Evolutionary conservation across 30 jellyfish, hydroid and myxozoan species (phyloP).

Genomic region (Cassiopea andromeda): DNA sequence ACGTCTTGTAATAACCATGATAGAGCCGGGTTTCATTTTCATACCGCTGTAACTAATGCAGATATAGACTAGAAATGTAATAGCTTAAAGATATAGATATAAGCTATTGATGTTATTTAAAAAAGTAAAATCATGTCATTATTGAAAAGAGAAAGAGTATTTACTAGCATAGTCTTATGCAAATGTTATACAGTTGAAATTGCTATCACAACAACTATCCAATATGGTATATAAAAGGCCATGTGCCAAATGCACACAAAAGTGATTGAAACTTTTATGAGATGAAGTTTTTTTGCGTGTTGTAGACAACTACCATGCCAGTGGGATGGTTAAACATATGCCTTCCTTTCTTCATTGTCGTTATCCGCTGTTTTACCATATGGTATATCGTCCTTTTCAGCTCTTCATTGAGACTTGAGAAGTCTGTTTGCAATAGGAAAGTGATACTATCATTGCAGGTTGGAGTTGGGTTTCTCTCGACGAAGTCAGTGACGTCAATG

Average conservation of each 20-base stretch:
- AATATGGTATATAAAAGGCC: too few relatives aligned
- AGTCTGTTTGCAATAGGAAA: slow-evolving; percentile 19
- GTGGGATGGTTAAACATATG: slow-evolving; percentile 38
- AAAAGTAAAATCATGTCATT: too few relatives aligned
- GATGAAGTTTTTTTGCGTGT: background rate
- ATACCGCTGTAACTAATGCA: too few relatives aligned
- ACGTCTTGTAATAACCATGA: too few relatives aligned
- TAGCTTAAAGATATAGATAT: too few relatives aligned
- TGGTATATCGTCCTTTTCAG: background rate
- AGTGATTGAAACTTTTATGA: background rate
- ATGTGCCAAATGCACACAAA: background rate
- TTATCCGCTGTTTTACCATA: slow-evolving; percentile 28
- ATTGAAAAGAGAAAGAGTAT: too few relatives aligned
- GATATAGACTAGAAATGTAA: too few relatives aligned
- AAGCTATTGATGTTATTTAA: too few relatives aligned
- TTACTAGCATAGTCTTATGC: too few relatives aligned
- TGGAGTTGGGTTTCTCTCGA: background rate
- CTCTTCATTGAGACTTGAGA: background rate
- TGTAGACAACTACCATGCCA: slow-evolving; percentile 24
- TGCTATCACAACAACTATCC: too few relatives aligned
- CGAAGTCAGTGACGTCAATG: slow-evolving; percentile 41
- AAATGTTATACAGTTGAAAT: too few relatives aligned
- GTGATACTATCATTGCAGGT: slow-evolving; percentile 16
- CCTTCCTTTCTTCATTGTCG: background rate
- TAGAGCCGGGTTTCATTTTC: too few relatives aligned